Conservation (phyloP, 1,140 invertebrate genomes). For the Semibalanus balanoides region DNA sequence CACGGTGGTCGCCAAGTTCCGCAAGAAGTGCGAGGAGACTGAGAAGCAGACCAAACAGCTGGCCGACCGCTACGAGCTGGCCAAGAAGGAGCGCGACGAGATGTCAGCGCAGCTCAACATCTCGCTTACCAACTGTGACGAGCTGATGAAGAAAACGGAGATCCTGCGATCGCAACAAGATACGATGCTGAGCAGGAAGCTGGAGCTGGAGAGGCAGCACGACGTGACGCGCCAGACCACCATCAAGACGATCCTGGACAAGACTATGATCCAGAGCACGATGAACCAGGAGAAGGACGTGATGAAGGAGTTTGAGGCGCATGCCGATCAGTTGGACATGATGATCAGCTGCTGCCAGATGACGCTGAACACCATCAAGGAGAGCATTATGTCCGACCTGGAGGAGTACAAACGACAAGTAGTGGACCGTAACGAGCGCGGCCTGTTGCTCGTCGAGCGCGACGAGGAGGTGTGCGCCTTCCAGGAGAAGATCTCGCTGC, state of each 20-base stretch:
- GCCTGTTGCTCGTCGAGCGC: not conserved
- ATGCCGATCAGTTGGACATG: not conserved
- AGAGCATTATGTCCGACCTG: not conserved
- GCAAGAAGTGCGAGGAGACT: not conserved
- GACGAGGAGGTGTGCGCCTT: slow-evolving; percentile 1
- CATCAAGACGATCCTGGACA: not conserved
- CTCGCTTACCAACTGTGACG: not conserved
- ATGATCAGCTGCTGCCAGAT: not conserved
- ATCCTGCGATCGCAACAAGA: not conserved
- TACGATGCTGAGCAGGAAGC: not conserved
- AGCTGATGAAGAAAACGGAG: not conserved
- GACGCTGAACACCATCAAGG: not conserved
- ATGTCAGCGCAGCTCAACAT: not conserved
- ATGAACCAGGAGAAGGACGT: not conserved
- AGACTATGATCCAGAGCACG: not conserved
- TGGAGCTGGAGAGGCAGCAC: not conserved
- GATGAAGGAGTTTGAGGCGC: not conserved
- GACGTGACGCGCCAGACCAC: not conserved
- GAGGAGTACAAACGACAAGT: not conserved
- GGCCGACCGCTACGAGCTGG: not conserved
- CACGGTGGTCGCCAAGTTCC: not conserved
- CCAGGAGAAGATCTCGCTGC: not conserved
- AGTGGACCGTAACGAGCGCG: not conserved
- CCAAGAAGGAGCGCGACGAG: not conserved
- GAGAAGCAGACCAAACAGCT: not conserved